Evolutionary conservation across 2,888 invertebrate species (phyloP).

Genomic region (Folsomia candida): DNA sequence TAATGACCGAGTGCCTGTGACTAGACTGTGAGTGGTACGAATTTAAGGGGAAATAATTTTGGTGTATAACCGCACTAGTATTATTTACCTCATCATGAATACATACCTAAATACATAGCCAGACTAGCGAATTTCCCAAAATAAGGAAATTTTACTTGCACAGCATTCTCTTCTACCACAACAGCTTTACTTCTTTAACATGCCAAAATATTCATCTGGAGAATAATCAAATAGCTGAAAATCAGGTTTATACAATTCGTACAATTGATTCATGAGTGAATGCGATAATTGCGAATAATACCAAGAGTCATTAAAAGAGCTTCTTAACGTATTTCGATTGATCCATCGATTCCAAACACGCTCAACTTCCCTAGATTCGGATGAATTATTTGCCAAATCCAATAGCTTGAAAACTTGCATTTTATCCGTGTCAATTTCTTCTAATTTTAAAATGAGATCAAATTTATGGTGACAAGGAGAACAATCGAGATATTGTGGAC

Average conservation of each 20-base stretch:
- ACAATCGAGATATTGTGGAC: conserved; percentile 45
- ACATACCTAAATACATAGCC: no score
- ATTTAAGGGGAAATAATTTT: no score
- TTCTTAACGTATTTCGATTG: conserved; percentile 27
- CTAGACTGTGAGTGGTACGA: no score
- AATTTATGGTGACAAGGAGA: conserved; percentile 42
- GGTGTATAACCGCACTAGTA: no score
- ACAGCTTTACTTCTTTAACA: conserved; percentile 8
- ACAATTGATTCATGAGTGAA: conserved; percentile 26
- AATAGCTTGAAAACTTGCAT: conserved; percentile 34
- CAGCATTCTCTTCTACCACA: neutral
- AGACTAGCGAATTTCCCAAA: no score
- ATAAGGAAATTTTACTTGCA: neutral
- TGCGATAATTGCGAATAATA: conserved; percentile 40
- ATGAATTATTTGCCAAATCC: neutral
- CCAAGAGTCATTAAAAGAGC: conserved; percentile 14
- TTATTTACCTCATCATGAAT: no score
- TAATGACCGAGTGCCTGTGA: no score
- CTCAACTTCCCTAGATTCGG: conserved; percentile 28
- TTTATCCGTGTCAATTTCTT: conserved; percentile 39
- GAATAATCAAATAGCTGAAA: conserved; percentile 41
- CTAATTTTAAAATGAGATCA: conserved; percentile 46
- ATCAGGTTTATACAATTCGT: conserved; percentile 41
- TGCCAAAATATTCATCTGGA: conserved; percentile 29
- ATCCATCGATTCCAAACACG: conserved; percentile 42